Base-by-base conservation (phyloP, 2,113 vertebrate genomes). In the Dasypus novemcinctus region DNA sequence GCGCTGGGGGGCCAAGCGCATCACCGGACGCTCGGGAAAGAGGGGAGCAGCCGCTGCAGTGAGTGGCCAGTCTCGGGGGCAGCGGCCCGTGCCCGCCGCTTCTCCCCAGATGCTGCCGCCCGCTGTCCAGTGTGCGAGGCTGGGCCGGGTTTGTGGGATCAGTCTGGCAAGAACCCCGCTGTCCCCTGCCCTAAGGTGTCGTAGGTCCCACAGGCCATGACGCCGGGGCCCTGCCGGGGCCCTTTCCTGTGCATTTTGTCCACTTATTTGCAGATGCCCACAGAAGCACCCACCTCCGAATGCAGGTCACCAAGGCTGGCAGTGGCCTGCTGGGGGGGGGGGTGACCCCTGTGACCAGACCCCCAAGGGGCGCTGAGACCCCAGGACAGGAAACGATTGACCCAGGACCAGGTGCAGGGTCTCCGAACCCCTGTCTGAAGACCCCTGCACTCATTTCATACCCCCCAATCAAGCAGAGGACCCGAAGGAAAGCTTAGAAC, bases 41-140 rank as follows among this genome's bases (percentile, higher is more conserved):
- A 31, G 46, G 27, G 33, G 3, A 29, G 25, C 46, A 57, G 59
- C 41, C 5, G 4, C 20, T n/a, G 4, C 75, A 20, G 64, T 13
- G n/a, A 75, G 64, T 13, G n/a, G 71, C 14, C 31, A 12, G 31
- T 13, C 15, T 41, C n/a, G 7, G 64, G 41, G 82, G 33, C 5
- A 36, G 52, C 1, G 21, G 15, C 57, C 25, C 7, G 2, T 0
- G 43, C n/a, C 27, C 31, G 46, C 2, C 0, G 0, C 31, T 74
- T 54, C 18, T 46, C 21, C 25, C 59, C 72, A 33, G 36, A n/a
- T 0, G 20, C 64, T 5, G 31, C 3, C 17, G 20, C 25, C 13
- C 6, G 0, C 54, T 82, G 82, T 54, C 88, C 14, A 23, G 31
- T 1, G 8, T 52, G 7, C 12, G 5, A 2, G 10, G 23, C 11